Conservation (phyloP, 2,113 vertebrate species). For the Rhipidura dahli region DNA sequence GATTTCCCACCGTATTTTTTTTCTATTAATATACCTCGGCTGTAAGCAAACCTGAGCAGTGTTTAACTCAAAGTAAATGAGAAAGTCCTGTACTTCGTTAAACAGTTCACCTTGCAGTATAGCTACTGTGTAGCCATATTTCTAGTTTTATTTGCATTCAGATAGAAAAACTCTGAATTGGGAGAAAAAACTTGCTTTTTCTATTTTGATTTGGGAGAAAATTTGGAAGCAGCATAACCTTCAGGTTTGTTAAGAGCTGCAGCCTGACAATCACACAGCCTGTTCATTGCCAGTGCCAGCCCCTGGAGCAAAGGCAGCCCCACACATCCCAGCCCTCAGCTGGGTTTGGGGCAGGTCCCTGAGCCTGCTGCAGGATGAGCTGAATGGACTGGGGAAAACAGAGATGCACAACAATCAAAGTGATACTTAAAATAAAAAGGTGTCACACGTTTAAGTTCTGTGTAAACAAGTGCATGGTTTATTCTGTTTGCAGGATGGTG, state of each 20-base stretch:
- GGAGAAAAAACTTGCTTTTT: not conserved
- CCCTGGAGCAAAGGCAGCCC: not conserved
- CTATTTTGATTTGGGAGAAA: not conserved
- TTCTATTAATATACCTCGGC: not conserved
- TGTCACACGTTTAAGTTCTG: not conserved
- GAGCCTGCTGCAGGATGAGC: not conserved
- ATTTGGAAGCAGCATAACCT: not conserved
- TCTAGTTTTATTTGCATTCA: not conserved
- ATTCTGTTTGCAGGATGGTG: not conserved
- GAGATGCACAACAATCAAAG: not conserved
- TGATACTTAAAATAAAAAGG: not conserved
- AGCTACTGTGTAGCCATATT: not conserved
- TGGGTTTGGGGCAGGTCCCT: not conserved
- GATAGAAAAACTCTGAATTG: not conserved
- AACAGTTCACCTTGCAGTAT: not conserved
- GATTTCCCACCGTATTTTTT: not conserved
- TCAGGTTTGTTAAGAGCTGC: not conserved
- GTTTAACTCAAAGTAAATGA: not conserved
- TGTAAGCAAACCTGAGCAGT: not conserved
- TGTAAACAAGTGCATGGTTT: not conserved
- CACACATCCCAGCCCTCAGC: rapidly evolving
- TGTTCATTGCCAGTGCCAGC: not conserved
- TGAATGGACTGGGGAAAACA: not conserved
- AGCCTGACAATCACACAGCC: rapidly evolving
- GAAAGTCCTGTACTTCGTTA: not conserved